These are phyloP conservation scores for Polyommatus iphigenia DNA, from an alignment of 2,888 invertebrate species.

Conservation along the genomic window DNA sequence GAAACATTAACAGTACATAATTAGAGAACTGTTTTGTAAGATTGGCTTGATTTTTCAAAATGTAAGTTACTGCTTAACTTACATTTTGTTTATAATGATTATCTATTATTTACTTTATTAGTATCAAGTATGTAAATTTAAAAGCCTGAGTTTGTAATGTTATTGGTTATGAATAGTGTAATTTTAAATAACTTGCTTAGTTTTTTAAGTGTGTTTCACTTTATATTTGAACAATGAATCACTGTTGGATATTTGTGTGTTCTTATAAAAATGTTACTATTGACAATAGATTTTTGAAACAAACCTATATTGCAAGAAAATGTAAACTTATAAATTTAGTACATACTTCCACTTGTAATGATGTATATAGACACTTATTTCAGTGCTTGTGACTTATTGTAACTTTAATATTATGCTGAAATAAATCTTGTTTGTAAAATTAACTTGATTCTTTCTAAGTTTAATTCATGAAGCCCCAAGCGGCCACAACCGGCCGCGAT, in stretches of 20 bases:
- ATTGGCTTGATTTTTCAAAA: background rate
- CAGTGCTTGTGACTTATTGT: too few species aligned
- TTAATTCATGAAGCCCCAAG: too few species aligned
- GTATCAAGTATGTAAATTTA: conserved; percentile 13
- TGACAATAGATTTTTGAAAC: background rate
- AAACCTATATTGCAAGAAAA: background rate
- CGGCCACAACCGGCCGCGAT: too few species aligned
- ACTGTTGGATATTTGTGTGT: background rate
- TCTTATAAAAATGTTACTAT: background rate
- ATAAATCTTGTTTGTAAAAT: background rate
- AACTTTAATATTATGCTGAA: background rate
- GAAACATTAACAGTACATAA: background rate
- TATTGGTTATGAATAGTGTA: conserved; percentile 7
- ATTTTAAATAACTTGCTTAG: conserved; percentile 1
- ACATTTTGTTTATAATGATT: background rate
- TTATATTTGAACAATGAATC: background rate
- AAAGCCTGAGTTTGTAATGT: conserved; percentile 3
- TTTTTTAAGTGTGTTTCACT: conserved; percentile 1
- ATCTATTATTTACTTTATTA: background rate
- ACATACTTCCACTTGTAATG: background rate
- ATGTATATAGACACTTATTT: background rate
- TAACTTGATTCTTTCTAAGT: background rate
- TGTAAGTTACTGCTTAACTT: background rate
- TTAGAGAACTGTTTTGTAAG: background rate
- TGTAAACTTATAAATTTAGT: background rate